Evolutionary conservation across 2,888 invertebrate species (phyloP), one percentile per base, ranked within the genome.

Genomic region (Liopterus haemorrhoidalis): DNA sequence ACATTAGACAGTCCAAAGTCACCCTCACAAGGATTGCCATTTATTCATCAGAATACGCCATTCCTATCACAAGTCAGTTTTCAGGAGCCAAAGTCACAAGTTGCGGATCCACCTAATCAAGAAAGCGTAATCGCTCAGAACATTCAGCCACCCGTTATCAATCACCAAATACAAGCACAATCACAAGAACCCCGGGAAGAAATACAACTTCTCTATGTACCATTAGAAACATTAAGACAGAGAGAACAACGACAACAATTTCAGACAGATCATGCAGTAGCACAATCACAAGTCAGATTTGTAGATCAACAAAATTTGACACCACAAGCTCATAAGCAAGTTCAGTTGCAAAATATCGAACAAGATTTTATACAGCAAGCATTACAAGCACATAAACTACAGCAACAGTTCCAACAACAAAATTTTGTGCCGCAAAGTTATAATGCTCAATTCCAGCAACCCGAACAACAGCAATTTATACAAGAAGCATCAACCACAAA

Each of bases 201-300:
- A 66, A 81, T 88, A 0, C 88, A 89, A 59, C 65, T 89, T 24
- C 70, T 90, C 0, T 90, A 89, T 59, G 87, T 90, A 0, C 89
- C 89, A 4, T 73, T 87, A 16, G 87, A 90, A 58, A 79, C 84
- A 1, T 64, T 87, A 53, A 70, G 75, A 59, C 70, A 69, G 44
- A 45, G 55, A n/a, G 64, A 64, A 24, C 59, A 55, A 25, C 11
- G 33, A 14, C 45, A 45, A 39, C 45, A 45, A 24, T 44, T 44
- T 31, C 53, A 53, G 35, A 46, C 38, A 30, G 59, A 59, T 28
- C 18, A 54, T 56, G 14, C 49, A 55, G 16, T 56, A 54, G 32
- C 49, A 50, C 12, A 52, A 55, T 20, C 51, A 49, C 54, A 58
- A 54, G 49, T 46, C 20, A 65, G 45, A 35, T 43, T 41, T 8